A percentile compares a stretch with the other conserved stretches of the same genome.
Evolutionary conservation across 2,888 invertebrate genomes (phyloP).

Genomic region (Hirtodrosophila cameraria): DNA sequence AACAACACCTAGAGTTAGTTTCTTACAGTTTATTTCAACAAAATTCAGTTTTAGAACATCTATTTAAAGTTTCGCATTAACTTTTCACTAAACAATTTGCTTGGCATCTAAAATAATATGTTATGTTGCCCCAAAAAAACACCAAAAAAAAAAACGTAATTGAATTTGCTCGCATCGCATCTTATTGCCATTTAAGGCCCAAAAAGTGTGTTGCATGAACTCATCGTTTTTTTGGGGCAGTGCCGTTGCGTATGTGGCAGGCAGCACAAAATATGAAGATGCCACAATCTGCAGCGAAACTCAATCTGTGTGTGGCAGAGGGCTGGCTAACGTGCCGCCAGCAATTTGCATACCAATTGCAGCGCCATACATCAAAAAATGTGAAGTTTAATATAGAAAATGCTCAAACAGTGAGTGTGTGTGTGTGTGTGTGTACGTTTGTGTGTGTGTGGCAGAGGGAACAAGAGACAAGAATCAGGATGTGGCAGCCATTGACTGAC

Average conservation of each 20-base stretch:
- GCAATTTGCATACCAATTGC: constrained; percentile 78
- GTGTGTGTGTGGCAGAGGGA: background rate
- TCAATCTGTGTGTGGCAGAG: constrained; percentile 24
- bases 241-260: constrained; percentile 32
- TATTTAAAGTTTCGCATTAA: background rate
- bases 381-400: constrained; percentile 81
- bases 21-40: too few species aligned
- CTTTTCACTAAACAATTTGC: background rate
- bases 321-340: constrained; percentile 50
- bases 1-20: too few species aligned
- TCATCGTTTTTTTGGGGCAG: constrained; percentile 7
- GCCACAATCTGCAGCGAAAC: constrained; percentile 45
- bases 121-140: too few species aligned
- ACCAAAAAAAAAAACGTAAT: background rate
- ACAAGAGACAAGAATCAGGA: constrained; percentile 14
- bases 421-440: too few species aligned
- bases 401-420: constrained; percentile 50
- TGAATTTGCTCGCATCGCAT: constrained; percentile 28
- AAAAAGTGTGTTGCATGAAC: constrained; percentile 1
- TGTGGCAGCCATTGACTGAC: constrained; percentile 62
- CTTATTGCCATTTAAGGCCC: constrained; percentile 29
- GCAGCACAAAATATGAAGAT: constrained; percentile 39
- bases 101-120: background rate
- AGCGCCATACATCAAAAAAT: constrained; percentile 75
- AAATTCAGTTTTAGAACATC: background rate